Base-by-base conservation (phyloP, 92 coral and sea anemone species). In the Parazoanthus swiftii region DNA sequence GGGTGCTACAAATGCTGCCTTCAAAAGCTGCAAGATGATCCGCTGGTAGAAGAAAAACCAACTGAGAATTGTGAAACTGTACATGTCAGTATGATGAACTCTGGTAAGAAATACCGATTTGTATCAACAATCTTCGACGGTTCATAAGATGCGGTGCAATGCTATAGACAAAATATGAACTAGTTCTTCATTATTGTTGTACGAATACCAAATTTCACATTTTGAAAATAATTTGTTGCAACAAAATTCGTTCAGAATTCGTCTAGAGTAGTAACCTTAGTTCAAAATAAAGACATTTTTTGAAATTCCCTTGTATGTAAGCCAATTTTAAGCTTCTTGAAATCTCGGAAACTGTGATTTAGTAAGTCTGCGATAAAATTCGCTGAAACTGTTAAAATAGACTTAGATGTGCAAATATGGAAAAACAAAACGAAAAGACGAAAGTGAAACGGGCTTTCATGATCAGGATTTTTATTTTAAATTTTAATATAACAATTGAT, bases 1-100 rank as follows among this genome's bases (percentile, higher is more conserved):
- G 87, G 87, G 42, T 84, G 87, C 5, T 84, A 84, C n/a, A 43
- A 29, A n/a, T 84, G 87, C n/a, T 84, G 87, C 65, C 14, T 70
- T 39, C 43, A 26, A 8, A 39, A 70, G 0, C 77, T 84, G 29
- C 58, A 29, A 8, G 63, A 71, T 43, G 65, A 71, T 29, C 50
- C 15, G 87, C 46, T 84, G 6, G 29, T 18, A 29, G 65, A 70
- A 8, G 79, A 7, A 8, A 43, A 46, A 5, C 87, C 77, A n/a
- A 48, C 1, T 15, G 42, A 46, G 63, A 26, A 23, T 18, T 84
- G 87, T 50, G 38, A 48, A 70, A 50, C 66, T 8, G 8, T 84
- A 48, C 50, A 5, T 26, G 37, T 82, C 33, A 39, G 9, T 13
- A 37, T 63, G 1, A 42, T 11, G 50, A 70, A 25, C 11, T 29